Base-by-base conservation (phyloP, 2,113 vertebrate genomes). In the Asarcornis scutulata region DNA sequence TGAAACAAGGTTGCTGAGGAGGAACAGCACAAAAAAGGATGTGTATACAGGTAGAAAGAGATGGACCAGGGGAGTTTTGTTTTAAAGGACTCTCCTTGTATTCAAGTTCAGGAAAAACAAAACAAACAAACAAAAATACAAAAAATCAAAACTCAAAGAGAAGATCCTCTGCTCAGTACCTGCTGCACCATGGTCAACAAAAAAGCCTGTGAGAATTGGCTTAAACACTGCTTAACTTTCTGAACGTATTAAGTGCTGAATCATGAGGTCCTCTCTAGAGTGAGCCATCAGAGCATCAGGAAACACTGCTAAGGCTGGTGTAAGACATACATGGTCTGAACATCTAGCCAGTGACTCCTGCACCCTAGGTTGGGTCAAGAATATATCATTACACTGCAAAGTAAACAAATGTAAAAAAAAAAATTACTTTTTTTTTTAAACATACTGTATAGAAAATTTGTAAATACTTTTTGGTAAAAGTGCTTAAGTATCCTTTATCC, bases 381-480 rank as follows among this genome's bases (percentile, higher is more conserved):
- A 82, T 40, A 78, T 38, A 66, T 66, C 79, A 38, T 84, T 82
- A 82, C 62, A 62, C 62, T 91, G 86, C 36, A 69, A 95, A 94
- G 48, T 62, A 89, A 96, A 60, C 64, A 91, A 84, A 69, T 8
- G 44, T 3, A 3, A 88, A 87, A 59, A 40, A 40, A 40, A 40
- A 40, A 38, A 36, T 36, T 38, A 38, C 38, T 38, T 38, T 38
- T 38, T 36, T 9, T 38, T 40, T 91, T 89, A 96, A 85, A 91
- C 36, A 89, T 95, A 96, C 53, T 92, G 94, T 83, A 96, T 77
- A 96, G 94, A 95, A 25, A 95, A 91, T 36, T 91, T 95, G 95
- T 92, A 97, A 97, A 97, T 97, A 96, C 48, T 94, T 97, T 87
- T 89, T 90, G 80, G 91, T 88, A 96, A 97, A 98, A 97, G 95